These are phyloP conservation scores for Clarias laeviceps DNA, from an alignment of 2,797 vertebrate species.

Conservation along the genomic window DNA sequence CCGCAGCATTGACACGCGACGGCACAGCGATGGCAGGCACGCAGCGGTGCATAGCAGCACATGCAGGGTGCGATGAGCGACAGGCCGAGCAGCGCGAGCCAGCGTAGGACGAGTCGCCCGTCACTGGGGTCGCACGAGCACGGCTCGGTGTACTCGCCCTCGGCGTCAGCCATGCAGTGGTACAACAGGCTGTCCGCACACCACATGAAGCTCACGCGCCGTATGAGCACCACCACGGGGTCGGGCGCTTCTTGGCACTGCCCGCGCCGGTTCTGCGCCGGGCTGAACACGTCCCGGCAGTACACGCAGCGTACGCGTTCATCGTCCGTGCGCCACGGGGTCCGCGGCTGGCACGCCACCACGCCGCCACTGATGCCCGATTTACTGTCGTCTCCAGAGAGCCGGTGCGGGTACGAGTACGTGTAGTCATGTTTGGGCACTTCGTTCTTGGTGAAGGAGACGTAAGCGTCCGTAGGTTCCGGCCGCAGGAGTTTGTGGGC, in stretches of 20 bases:
- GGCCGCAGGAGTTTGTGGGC: conserved; percentile 66
- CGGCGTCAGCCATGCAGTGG: conserved; percentile 96
- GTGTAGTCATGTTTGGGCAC: conserved; percentile 86
- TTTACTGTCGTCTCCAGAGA: conserved; percentile 69
- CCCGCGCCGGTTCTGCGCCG: conserved; percentile 85
- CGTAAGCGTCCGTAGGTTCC: conserved; percentile 79
- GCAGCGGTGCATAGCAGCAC: conserved; percentile 94
- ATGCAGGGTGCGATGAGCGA: conserved; percentile 94
- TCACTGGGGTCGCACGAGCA: conserved; percentile 92
- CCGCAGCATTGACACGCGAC: conserved; percentile 91
- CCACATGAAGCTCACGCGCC: conserved; percentile 93
- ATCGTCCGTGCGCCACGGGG: conserved; percentile 70
- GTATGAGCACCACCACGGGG: conserved; percentile 87
- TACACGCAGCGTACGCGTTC: conserved; percentile 86
- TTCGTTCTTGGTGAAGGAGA: conserved; percentile 85
- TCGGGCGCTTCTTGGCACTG: conserved; percentile 91
- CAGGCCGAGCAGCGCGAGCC: conserved; percentile 88
- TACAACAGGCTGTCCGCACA: conserved; percentile 96
- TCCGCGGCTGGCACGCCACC: conserved; percentile 87
- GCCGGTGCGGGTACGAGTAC: conserved; percentile 78
- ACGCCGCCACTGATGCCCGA: conserved; percentile 62
- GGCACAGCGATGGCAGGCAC: conserved; percentile 90
- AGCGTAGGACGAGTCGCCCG: conserved; percentile 94
- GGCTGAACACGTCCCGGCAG: conserved; percentile 92
- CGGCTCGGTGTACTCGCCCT: conserved; percentile 94